Percentiles rank a stretch among this genome's conserved stretches.
These are phyloP conservation scores for Agapornis canus DNA, from an alignment of 2,797 vertebrate genomes.

Conservation along the genomic window DNA sequence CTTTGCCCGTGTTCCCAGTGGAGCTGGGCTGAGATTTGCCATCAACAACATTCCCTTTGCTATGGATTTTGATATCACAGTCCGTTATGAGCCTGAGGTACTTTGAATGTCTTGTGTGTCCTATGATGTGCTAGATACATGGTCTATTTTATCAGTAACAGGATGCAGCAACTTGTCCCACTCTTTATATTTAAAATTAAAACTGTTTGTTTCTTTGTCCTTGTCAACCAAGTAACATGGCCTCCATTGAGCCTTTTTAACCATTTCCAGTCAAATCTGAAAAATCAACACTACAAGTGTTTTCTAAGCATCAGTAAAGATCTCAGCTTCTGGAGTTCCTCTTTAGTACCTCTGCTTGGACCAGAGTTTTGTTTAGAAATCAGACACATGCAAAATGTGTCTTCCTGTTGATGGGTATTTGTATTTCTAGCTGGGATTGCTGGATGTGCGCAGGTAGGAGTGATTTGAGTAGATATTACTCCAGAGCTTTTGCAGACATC, in stretches of 20 bases:
- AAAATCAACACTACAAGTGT: neutral
- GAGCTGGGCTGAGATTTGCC: conserved; percentile 83
- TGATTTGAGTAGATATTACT: neutral
- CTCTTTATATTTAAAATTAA: neutral
- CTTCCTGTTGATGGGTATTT: neutral
- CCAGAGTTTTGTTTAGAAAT: neutral
- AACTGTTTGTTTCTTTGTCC: neutral
- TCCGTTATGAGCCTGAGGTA: conserved; percentile 87
- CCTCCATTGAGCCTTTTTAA: neutral
- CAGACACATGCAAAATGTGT: neutral
- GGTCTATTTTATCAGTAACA: neutral
- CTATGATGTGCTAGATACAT: neutral
- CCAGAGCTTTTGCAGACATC: neutral
- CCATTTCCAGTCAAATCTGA: neutral
- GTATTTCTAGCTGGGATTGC: neutral
- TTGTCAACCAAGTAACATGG: neutral
- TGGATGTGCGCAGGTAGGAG: neutral
- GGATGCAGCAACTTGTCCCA: neutral
- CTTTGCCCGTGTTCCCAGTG: conserved; percentile 77
- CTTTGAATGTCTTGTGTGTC: neutral
- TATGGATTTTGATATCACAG: conserved; percentile 81
- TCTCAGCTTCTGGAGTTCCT: neutral
- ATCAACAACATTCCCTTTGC: conserved; percentile 81
- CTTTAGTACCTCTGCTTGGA: neutral
- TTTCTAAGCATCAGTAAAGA: neutral